Evolutionary conservation across 92 coral and sea anemone genomes (phyloP).

Genomic region (Siderastrea radians): DNA sequence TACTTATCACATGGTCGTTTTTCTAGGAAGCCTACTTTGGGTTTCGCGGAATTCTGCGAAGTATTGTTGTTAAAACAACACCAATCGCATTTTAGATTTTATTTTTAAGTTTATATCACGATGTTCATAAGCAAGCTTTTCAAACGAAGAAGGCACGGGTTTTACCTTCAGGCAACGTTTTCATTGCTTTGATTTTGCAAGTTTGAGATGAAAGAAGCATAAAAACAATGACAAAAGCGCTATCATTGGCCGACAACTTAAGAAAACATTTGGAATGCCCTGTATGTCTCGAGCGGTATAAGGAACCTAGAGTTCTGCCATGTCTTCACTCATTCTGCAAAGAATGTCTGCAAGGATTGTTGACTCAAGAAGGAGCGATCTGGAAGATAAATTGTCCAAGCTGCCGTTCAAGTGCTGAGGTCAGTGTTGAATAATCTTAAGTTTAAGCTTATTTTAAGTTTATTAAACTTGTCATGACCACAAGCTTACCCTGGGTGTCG

Average conservation of each 20-base stretch:
- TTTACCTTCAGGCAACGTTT: too few species aligned
- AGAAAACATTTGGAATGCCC: slow-evolving; percentile 59
- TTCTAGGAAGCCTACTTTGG: too few species aligned
- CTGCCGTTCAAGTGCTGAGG: slow-evolving; percentile 35
- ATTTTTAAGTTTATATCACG: too few species aligned
- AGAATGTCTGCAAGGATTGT: slow-evolving; percentile 46
- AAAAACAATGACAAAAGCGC: slow-evolving; percentile 1
- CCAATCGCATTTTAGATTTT: too few species aligned
- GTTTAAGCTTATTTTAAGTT: too few species aligned
- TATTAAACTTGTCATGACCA: too few species aligned
- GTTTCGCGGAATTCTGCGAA: too few species aligned
- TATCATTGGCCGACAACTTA: slow-evolving; percentile 27
- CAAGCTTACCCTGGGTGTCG: too few species aligned
- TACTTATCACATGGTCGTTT: too few species aligned
- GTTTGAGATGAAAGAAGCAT: not conserved
- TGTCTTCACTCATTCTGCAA: slow-evolving; percentile 72
- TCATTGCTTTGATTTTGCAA: not conserved
- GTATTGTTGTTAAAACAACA: too few species aligned
- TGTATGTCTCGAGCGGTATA: slow-evolving; percentile 62
- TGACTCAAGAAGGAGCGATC: slow-evolving; percentile 3
- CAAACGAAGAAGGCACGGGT: too few species aligned
- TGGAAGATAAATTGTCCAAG: slow-evolving; percentile 15
- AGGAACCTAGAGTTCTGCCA: slow-evolving; percentile 70
- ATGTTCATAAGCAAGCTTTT: too few species aligned
- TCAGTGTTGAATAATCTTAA: not conserved